Evolutionary conservation across 1,140 invertebrate species (phyloP).

Genomic region (Temnothorax nylanderi): DNA sequence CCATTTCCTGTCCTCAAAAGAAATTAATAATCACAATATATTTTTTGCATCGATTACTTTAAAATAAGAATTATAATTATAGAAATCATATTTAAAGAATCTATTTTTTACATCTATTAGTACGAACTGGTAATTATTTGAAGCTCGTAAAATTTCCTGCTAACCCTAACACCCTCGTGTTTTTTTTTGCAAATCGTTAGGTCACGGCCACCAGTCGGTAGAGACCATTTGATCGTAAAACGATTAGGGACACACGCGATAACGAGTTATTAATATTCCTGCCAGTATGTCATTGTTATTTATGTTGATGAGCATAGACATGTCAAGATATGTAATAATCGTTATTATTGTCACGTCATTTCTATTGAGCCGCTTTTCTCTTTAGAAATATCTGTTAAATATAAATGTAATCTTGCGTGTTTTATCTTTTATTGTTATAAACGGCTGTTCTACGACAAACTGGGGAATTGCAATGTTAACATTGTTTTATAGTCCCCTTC

Average conservation of each 20-base stretch:
- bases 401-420: not conserved
- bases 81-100: not conserved
- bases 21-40: too few relatives aligned
- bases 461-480: not conserved
- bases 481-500: not conserved
- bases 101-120: not conserved
- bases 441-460: not conserved
- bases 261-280: not conserved
- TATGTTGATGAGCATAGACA: not conserved
- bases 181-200: not conserved
- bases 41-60: not conserved
- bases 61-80: not conserved
- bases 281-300: not conserved
- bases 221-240: not conserved
- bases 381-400: not conserved
- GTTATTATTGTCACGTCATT: conserved; percentile 3
- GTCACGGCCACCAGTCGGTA: not conserved
- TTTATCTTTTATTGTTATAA: not conserved
- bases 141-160: not conserved
- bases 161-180: not conserved
- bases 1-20: too few relatives aligned
- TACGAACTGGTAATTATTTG: not conserved
- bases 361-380: not conserved
- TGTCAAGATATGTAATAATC: not conserved
- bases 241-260: not conserved